A percentile compares a stretch with the other conserved stretches of the same genome.
Conservation (phyloP, 2,797 vertebrate species). For the Sus cebifrons region DNA sequence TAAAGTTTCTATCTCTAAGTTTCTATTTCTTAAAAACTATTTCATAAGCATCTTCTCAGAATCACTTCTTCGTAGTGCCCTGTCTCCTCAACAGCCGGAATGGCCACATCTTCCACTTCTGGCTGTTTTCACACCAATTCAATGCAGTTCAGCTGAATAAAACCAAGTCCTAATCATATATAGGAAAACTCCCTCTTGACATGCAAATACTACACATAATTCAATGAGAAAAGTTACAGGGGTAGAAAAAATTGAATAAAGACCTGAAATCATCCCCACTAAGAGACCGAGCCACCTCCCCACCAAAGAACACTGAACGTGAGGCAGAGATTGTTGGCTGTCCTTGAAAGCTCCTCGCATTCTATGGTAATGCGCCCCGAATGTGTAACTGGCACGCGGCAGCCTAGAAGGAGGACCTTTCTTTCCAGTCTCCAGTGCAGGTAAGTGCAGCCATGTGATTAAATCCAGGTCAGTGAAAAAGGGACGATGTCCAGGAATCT, state of each 20-base stretch:
- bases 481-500: rapidly evolving
- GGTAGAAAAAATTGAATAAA: not conserved
- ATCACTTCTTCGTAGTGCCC: too few relatives aligned
- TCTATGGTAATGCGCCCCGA: not conserved
- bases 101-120: too few relatives aligned
- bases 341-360: not conserved
- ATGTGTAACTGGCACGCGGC: rapidly evolving
- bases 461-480: not conserved
- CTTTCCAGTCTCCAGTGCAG: not conserved
- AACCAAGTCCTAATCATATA: too few relatives aligned
- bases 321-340: too few relatives aligned
- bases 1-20: too few relatives aligned
- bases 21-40: too few relatives aligned
- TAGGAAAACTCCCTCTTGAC: not conserved
- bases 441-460: not conserved
- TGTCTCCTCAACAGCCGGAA: too few relatives aligned
- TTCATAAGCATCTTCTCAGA: too few relatives aligned
- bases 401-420: too few relatives aligned
- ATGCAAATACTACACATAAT: not conserved
- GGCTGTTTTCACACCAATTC: too few relatives aligned
- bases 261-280: not conserved
- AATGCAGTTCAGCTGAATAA: too few relatives aligned
- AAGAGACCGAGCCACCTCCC: too few relatives aligned
- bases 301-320: not conserved
- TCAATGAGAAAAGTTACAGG: not conserved